Base-by-base conservation (phyloP, 1,140 invertebrate species). In the Pseudomyrmex pallidus region DNA sequence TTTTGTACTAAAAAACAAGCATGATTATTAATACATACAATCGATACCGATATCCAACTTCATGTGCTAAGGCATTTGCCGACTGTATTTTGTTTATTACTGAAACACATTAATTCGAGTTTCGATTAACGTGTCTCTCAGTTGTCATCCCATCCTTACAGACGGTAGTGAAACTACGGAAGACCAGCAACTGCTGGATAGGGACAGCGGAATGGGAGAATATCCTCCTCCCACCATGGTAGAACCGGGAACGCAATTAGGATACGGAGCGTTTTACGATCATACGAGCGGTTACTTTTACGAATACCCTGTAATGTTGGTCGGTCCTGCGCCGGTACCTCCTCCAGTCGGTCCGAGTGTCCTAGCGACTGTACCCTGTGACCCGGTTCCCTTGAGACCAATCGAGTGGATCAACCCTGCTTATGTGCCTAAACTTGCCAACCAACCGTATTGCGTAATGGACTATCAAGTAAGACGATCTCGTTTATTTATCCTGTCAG, bases 361-460 rank as follows among this genome's bases (percentile, higher is more conserved):
- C 20, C 25, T 94, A 76, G 91, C 94, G 1, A 90, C 94, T 20
- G 90, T 95, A 85, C 92, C 94, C 0, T 95, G 93, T 73, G 92
- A 89, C 2, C 92, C 94, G 20, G 93, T 95, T 2, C 94, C 95
- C 54, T 82, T 95, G 13, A 92, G 94, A 78, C 92, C 95, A 54
- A 92, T 95, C 13, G 93, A 95, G 20, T 95, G 95, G 94, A 90
- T 95, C 82, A 94, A 95, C 88, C 94, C 94, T 74, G 90, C 91
- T 12, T 94, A 91, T 66, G 91, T 94, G 85, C 93, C 93, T 64
- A 92, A 94, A 89, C 72, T 92, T 70, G 85, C 89, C 57, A 90
- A 89, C 17, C 90, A 93, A 52, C 91, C 91, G 48, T 94, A 94
- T 82, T 93, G 92, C 67, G 86, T 92, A 50, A 90, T 94, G 85